phyloP scores from a whole-genome alignment of 2,888 invertebrate species.

The Alsophila aescularia region DNA sequence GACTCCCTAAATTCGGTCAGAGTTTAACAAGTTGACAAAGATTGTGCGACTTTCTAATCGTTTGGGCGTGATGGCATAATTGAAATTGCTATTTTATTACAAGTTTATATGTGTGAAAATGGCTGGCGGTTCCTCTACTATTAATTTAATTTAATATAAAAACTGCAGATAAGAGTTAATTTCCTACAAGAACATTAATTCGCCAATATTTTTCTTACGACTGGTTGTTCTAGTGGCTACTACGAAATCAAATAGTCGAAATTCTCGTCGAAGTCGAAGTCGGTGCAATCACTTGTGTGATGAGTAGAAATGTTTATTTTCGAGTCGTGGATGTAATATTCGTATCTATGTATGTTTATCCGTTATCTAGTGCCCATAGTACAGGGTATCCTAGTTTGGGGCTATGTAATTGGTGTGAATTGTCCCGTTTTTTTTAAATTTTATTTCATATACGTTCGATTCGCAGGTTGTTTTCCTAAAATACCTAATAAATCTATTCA shows the following conservation, averaged over 20 bases:
- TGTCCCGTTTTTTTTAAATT: too few species aligned
- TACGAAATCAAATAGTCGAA: too few species aligned
- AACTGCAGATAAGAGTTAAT: slow-evolving; percentile 1
- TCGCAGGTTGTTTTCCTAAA: slow-evolving; percentile 1
- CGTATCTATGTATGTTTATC: too few species aligned
- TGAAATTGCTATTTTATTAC: slow-evolving; percentile 73
- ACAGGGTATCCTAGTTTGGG: too few species aligned
- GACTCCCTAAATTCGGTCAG: slow-evolving; percentile 77
- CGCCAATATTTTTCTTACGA: not conserved
- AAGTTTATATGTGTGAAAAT: slow-evolving; percentile 74
- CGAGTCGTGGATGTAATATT: too few species aligned
- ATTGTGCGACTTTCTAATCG: slow-evolving; percentile 70
- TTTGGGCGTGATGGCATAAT: slow-evolving; percentile 66
- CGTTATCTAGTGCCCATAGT: too few species aligned
- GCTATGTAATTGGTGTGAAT: too few species aligned
- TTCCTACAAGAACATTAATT: slow-evolving; percentile 2
- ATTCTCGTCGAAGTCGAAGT: too few species aligned
- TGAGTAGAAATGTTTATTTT: too few species aligned
- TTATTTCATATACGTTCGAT: too few species aligned
- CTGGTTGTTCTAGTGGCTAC: too few species aligned
- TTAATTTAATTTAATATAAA: slow-evolving; percentile 4
- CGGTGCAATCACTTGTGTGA: too few species aligned
- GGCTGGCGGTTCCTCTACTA: not conserved
- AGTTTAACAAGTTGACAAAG: slow-evolving; percentile 83
- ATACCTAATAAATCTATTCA: slow-evolving; percentile 10